Base-by-base conservation (phyloP, 30 jellyfish, hydroid and myxozoan species). In the Hydractinia symbiolongicarpus region DNA sequence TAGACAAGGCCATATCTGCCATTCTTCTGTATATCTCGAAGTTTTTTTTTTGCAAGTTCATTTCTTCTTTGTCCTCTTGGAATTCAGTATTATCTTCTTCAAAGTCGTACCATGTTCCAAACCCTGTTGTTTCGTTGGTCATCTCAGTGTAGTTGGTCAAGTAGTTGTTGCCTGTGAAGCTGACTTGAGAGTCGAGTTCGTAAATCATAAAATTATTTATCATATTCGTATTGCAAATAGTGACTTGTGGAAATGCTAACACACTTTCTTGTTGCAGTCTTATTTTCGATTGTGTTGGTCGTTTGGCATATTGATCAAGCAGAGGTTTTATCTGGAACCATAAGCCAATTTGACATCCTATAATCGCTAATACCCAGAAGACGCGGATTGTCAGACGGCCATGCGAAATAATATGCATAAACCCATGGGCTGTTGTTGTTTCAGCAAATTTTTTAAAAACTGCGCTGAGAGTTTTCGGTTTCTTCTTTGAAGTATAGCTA, bases 401-500 rank as follows among this genome's bases (percentile, higher is more conserved):
- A 20, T 30, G 51, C 80, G 51, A 20, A 0, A 71, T 30, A 14
- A 19, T 71, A 71, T 71, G 30, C n/a, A 58, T 20, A 71, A 71
- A 71, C 11, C 80, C 80, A 19, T 71, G 80, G 30, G 80, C 80
- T 9, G 80, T 71, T 8, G 80, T 71, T 55, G 30, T 71, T 9
- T 15, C 7, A 8, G 67, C 80, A 50, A 71, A 71, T 7, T 71
- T 71, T 8, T 49, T 71, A 6, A 64, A 64, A 51, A 64, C 74
- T 6, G 40, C 7, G 19, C 40, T 64, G 9, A 64, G 40, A 2
- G 19, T 13, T n/a, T 30, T 30, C 44, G 44, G 44, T 30, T 30
- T 30, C 44, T 30, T 30, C 44, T 30, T 30, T 30, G 2, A 30
- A 30, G 44, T 30, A 30, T 30, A 30, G 2, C 44, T 30, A 0